Evolutionary conservation across 2,888 invertebrate genomes (phyloP), one percentile per base, ranked within the genome.

Genomic region (Teinopalpus imperialis): DNA sequence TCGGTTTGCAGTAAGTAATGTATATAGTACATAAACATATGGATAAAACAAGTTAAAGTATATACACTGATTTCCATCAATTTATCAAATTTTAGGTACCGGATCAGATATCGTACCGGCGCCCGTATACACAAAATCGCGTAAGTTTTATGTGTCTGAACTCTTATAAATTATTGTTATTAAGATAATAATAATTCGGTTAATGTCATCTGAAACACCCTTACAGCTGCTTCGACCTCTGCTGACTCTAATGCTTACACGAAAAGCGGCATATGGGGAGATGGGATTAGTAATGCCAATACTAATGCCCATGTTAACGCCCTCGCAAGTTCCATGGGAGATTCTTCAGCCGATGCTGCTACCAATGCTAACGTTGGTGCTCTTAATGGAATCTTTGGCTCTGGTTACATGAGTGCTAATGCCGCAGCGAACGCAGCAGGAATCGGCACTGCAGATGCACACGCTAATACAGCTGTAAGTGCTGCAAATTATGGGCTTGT

Each of bases 1-100:
- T 48, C 57, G 4, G 32, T 35, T 31, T 68, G 70, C 53, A 51
- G 62, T 61, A 56, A 57, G 52, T 34, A 21, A n/a, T n/a, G n/a
- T n/a, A n/a, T n/a, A n/a, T n/a, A n/a, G n/a, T n/a, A n/a, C n/a
- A n/a, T n/a, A n/a, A n/a, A n/a, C n/a, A n/a, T n/a, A n/a, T n/a
- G n/a, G n/a, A n/a, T n/a, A n/a, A n/a, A n/a, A n/a, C n/a, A n/a
- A n/a, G n/a, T n/a, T n/a, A n/a, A n/a, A n/a, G n/a, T n/a, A n/a
- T n/a, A n/a, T n/a, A n/a, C n/a, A n/a, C n/a, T n/a, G n/a, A n/a
- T n/a, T n/a, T n/a, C n/a, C n/a, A n/a, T n/a, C n/a, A n/a, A n/a
- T n/a, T 10, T n/a, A 2, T 27, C 5, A 14, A 12, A n/a, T n/a
- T 29, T 12, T 3, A 39, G 37, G 6, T 12, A 6, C 6, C n/a